Conservation (phyloP, 1,140 invertebrate species). For the Trichonephila inaurata region DNA sequence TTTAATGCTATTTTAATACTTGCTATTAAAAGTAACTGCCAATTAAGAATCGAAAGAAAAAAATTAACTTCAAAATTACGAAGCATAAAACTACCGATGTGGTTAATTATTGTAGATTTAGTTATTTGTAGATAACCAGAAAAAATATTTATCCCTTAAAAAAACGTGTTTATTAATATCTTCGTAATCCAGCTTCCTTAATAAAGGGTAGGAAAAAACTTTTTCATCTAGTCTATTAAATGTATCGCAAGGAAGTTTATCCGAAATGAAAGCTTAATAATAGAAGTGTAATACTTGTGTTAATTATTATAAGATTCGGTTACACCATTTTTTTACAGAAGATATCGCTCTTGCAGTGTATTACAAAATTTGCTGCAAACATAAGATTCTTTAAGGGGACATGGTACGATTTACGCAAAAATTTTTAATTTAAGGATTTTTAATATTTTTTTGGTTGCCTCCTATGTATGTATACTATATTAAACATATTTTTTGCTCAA, state of each 20-base stretch:
- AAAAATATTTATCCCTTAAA: not conserved
- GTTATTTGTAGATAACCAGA: not conserved
- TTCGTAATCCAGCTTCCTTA: conserved; percentile 9
- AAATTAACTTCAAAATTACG: not conserved
- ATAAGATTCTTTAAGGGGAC: too few species aligned
- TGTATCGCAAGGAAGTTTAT: not conserved
- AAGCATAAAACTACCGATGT: not conserved
- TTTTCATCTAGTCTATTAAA: not conserved
- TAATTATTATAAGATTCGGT: not conserved
- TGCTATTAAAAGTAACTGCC: conserved; percentile 17
- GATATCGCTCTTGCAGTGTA: not conserved
- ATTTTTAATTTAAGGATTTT: too few species aligned
- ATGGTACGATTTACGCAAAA: too few species aligned
- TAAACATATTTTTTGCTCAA: too few species aligned
- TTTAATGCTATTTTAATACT: conserved; percentile 2
- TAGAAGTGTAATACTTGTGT: not conserved
- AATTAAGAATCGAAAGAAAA: conserved; percentile 1
- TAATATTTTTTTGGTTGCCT: too few species aligned
- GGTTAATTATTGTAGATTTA: not conserved
- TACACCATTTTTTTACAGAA: not conserved
- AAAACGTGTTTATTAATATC: conserved; percentile 21
- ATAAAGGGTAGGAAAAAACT: not conserved
- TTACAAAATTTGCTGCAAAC: too few species aligned
- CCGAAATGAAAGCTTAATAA: not conserved
- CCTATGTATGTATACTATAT: too few species aligned